These are phyloP conservation scores for Amphipoea lucens DNA, from an alignment of 2,888 invertebrate genomes.

Conservation along the genomic window DNA sequence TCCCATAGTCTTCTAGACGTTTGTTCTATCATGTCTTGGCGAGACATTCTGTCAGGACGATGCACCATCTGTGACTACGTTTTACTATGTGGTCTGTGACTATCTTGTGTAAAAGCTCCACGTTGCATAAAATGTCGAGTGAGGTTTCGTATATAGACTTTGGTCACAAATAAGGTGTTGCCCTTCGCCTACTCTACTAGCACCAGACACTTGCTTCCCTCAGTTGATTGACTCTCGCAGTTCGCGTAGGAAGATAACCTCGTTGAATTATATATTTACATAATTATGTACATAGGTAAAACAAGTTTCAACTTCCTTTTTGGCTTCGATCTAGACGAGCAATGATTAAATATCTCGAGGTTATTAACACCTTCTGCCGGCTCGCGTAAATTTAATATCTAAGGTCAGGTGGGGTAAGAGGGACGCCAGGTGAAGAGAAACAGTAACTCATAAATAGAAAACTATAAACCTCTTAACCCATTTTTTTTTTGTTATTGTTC, in stretches of 20 bases:
- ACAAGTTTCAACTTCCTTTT: conserved; percentile 49
- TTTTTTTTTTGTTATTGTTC: too few species aligned
- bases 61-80: not conserved
- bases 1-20: not conserved
- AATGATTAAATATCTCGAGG: conserved; percentile 1
- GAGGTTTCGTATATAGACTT: not conserved
- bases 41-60: not conserved
- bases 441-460: too few species aligned
- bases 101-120: too few species aligned
- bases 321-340: conserved; percentile 17
- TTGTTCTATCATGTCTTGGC: not conserved
- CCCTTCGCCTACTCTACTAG: conserved; percentile 18
- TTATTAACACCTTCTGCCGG: not conserved
- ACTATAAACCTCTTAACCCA: too few species aligned
- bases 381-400: not conserved
- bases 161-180: conserved; percentile 13
- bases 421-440: too few species aligned
- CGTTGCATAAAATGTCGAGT: not conserved
- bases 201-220: not conserved
- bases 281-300: conserved; percentile 41
- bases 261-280: conserved; percentile 30
- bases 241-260: conserved; percentile 47
- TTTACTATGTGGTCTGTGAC: not conserved
- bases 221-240: conserved; percentile 38
- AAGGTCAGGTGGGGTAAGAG: too few species aligned